Conservation (phyloP, 2,888 invertebrate genomes). For the Netelia melanura region DNA sequence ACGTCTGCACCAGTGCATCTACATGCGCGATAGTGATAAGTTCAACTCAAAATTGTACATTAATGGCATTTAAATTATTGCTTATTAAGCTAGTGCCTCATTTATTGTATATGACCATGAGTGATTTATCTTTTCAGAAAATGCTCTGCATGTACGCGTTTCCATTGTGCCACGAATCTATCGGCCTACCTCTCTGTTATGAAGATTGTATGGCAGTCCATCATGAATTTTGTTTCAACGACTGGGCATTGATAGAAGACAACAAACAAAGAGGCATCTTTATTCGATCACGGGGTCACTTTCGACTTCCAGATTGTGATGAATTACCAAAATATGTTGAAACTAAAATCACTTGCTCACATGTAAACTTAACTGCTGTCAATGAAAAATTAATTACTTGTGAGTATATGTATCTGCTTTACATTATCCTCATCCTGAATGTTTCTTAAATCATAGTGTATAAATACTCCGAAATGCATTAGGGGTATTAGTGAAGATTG, state of each 20-base stretch:
- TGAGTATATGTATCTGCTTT: conserved; percentile 82
- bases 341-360: conserved; percentile 90
- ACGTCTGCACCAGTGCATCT: no score
- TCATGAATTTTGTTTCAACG: conserved; percentile 96
- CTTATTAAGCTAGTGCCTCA: neutral
- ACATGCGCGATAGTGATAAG: no score
- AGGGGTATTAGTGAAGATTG: neutral
- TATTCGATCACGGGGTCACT: conserved; percentile 94
- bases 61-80: no score
- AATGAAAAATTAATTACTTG: conserved; percentile 93
- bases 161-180: conserved; percentile 92
- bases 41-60: no score
- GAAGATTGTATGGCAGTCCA: conserved; percentile 97
- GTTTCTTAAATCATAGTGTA: no score
- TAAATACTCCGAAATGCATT: no score
- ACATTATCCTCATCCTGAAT: no score
- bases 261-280: conserved; percentile 92
- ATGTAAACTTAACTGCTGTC: conserved; percentile 94
- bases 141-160: conserved; percentile 96
- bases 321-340: conserved; percentile 90
- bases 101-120: neutral
- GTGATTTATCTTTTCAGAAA: conserved; percentile 85
- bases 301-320: conserved; percentile 94
- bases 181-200: conserved; percentile 93
- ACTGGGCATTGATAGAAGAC: conserved; percentile 96